Percentiles rank a stretch among this genome's conserved stretches.
These are phyloP conservation scores for Notiomystis cincta DNA, from an alignment of 2,113 vertebrate species.

Conservation along the genomic window DNA sequence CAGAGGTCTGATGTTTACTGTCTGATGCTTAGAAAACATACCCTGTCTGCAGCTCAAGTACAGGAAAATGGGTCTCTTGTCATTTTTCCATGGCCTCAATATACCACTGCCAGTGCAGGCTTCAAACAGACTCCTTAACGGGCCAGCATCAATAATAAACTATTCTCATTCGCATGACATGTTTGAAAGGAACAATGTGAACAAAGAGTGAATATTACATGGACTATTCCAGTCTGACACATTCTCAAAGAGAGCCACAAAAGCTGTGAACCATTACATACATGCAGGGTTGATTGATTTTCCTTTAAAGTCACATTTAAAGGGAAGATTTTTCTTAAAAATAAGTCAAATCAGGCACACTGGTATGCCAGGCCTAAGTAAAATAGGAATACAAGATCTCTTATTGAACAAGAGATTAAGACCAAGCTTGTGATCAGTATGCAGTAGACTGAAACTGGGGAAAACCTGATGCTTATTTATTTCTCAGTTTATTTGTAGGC, in stretches of 20 bases:
- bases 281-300: background rate
- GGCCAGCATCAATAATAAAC: slow-evolving; percentile 14
- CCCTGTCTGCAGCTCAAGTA: background rate
- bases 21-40: background rate
- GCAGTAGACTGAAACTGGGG: background rate
- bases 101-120: background rate
- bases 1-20: background rate
- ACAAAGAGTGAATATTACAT: background rate
- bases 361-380: background rate
- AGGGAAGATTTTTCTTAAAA: background rate
- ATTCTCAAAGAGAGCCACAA: background rate
- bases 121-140: slow-evolving; percentile 23
- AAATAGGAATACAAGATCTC: background rate
- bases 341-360: background rate
- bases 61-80: background rate
- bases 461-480: background rate
- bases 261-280: background rate
- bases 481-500: background rate
- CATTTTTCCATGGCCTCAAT: background rate
- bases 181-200: slow-evolving; percentile 17
- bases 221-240: background rate
- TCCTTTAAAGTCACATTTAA: background rate
- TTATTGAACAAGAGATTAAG: background rate
- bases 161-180: background rate
- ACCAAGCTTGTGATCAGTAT: background rate